Percentiles rank a stretch among this genome's conserved stretches.
These are phyloP conservation scores for Rhabdomys pumilio DNA, from an alignment of 2,797 vertebrate genomes.

Conservation along the genomic window DNA sequence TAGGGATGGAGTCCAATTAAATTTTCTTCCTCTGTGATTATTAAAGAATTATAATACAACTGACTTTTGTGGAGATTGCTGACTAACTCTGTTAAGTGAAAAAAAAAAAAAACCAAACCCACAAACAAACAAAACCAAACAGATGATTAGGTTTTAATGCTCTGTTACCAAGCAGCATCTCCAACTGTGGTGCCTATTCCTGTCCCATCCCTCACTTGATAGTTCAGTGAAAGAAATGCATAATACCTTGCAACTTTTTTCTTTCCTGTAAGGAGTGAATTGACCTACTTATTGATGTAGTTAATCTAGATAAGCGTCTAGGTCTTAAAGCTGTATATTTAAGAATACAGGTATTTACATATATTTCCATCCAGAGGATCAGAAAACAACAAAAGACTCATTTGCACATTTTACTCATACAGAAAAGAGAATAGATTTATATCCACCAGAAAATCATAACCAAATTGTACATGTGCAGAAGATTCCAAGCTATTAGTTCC, in stretches of 20 bases:
- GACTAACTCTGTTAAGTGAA: not conserved
- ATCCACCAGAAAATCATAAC: slow-evolving; percentile 54
- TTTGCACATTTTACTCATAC: slow-evolving; percentile 29
- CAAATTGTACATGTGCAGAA: slow-evolving; percentile 14
- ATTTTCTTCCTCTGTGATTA: slow-evolving; percentile 52
- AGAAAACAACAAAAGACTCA: not conserved
- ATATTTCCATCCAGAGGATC: slow-evolving; percentile 20
- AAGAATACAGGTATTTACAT: slow-evolving; percentile 58
- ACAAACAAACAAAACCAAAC: not conserved
- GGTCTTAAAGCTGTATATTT: not conserved
- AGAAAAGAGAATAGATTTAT: slow-evolving; percentile 56
- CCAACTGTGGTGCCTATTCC: slow-evolving; percentile 2
- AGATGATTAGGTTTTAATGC: not conserved
- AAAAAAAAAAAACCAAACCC: too few relatives aligned
- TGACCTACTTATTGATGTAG: slow-evolving; percentile 34
- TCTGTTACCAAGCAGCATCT: slow-evolving; percentile 1
- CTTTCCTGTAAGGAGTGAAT: slow-evolving; percentile 37
- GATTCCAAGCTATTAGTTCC: slow-evolving; percentile 29
- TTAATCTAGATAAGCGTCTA: slow-evolving; percentile 28
- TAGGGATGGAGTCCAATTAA: not conserved
- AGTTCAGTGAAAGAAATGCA: slow-evolving; percentile 54
- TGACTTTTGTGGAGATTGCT: slow-evolving; percentile 9
- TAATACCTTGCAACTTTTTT: not conserved
- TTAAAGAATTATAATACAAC: not conserved
- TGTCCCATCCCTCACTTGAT: not conserved